Percentiles rank a stretch among this genome's conserved stretches.
phyloP scores from a whole-genome alignment of 2,888 invertebrate genomes.

The Yponomeuta sedellus region DNA sequence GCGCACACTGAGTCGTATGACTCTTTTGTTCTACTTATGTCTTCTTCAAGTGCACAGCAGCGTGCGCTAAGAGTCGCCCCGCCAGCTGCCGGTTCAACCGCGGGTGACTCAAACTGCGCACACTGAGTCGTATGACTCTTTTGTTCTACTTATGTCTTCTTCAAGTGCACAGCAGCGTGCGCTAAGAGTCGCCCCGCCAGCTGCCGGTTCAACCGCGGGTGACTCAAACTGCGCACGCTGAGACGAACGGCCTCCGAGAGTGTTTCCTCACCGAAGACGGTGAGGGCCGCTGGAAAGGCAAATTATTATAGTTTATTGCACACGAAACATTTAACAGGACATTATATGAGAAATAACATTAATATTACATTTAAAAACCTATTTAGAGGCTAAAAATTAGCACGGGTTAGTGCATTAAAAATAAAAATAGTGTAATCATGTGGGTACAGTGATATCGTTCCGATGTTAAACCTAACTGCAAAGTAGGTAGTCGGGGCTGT shows the following conservation, averaged over 20 bases:
- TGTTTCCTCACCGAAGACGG: constrained; percentile 47
- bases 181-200: neutral
- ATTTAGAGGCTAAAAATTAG: no score
- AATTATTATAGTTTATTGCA: no score
- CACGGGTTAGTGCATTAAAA: no score
- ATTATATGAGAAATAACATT: no score
- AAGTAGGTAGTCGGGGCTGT: no score
- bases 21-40: no score
- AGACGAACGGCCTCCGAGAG: constrained; percentile 32
- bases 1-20: no score
- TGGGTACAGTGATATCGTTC: no score
- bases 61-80: neutral
- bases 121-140: neutral
- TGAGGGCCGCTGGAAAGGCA: constrained; percentile 37
- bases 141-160: neutral
- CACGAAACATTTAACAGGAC: no score
- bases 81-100: constrained; percentile 1
- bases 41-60: constrained; percentile 23
- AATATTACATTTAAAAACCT: no score
- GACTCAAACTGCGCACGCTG: constrained; percentile 39
- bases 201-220: constrained; percentile 36
- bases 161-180: constrained; percentile 32
- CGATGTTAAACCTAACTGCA: no score
- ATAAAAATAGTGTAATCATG: no score
- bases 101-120: constrained; percentile 17